Conservation (phyloP, 2,113 vertebrate species). For the Amia ocellicauda region DNA sequence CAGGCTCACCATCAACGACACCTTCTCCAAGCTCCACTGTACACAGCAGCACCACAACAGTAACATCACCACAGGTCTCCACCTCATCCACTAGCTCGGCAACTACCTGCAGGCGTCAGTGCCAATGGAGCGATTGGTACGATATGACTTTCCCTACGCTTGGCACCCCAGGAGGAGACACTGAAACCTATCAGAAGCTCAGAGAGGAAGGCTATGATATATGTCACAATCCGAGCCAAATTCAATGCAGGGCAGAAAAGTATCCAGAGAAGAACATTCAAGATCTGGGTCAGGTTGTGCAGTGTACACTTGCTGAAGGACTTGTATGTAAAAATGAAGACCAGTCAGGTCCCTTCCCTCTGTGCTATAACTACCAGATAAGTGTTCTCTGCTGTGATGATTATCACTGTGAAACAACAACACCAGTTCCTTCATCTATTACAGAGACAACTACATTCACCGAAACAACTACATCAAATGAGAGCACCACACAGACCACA, state of each 20-base stretch:
- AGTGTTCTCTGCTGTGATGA: constrained; percentile 38
- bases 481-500: no score
- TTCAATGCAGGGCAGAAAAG: constrained; percentile 47
- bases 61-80: accelerated
- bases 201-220: constrained; percentile 26
- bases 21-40: constrained; percentile 2
- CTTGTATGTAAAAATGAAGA: constrained; percentile 53
- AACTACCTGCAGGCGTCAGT: constrained; percentile 14
- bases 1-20: not conserved
- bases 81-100: constrained; percentile 14
- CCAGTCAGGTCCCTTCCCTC: constrained; percentile 24
- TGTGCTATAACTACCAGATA: constrained; percentile 51
- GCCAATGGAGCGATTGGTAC: constrained; percentile 54
- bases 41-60: not conserved
- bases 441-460: not conserved
- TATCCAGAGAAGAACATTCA: constrained; percentile 20
- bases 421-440: no score
- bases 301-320: constrained; percentile 38
- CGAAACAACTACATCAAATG: accelerated
- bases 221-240: constrained; percentile 34
- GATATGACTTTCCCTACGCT: constrained; percentile 48
- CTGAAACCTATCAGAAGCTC: constrained; percentile 55
- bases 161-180: constrained; percentile 26
- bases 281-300: constrained; percentile 44
- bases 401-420: not conserved